Evolutionary conservation across 2,888 invertebrate genomes (phyloP).

Genomic region (Tiliacea aurago): DNA sequence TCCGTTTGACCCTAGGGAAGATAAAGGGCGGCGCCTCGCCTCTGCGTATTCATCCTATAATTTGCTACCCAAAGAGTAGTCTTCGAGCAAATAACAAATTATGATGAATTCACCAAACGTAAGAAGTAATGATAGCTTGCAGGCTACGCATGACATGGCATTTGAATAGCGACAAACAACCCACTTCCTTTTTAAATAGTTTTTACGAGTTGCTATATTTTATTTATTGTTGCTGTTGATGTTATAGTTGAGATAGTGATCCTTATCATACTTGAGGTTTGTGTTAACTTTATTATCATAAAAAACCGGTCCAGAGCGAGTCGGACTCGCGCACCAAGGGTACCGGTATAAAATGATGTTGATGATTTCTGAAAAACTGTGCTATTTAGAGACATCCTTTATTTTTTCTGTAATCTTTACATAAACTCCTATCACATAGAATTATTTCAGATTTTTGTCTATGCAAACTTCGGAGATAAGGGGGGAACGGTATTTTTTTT

Average conservation of each 20-base stretch:
- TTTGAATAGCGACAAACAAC: slow-evolving; percentile 16
- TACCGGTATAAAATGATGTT: too few species aligned
- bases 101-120: slow-evolving; percentile 16
- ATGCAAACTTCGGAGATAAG: too few species aligned
- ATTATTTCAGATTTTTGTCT: too few species aligned
- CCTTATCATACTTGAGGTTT: neutral
- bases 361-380: too few species aligned
- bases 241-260: neutral
- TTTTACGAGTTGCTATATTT: neutral
- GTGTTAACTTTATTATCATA: neutral
- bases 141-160: slow-evolving; percentile 9
- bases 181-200: slow-evolving; percentile 5
- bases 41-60: slow-evolving; percentile 25
- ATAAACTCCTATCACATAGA: too few species aligned
- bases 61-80: slow-evolving; percentile 40
- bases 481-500: too few species aligned
- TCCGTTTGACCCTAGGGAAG: slow-evolving; percentile 25
- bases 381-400: too few species aligned
- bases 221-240: neutral
- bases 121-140: slow-evolving; percentile 35
- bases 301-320: too few species aligned
- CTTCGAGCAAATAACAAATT: slow-evolving; percentile 26
- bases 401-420: too few species aligned
- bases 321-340: too few species aligned
- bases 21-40: slow-evolving; percentile 7